Evolutionary conservation across 2,888 invertebrate species (phyloP), one percentile per base, ranked within the genome.

Genomic region (Seira musarum): DNA sequence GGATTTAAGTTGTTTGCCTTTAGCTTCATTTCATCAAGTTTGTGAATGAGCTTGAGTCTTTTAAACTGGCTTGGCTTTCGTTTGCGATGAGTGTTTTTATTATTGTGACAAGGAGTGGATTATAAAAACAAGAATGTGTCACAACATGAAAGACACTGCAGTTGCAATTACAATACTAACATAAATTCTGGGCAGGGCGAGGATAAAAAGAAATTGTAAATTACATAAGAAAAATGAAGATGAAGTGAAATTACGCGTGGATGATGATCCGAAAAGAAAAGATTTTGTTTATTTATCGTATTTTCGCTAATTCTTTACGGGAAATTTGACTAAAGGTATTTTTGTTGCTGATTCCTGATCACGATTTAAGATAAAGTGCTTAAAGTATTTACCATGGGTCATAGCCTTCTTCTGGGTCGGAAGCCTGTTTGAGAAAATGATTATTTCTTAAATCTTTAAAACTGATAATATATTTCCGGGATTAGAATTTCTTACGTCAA

Each of bases 371-470:
- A n/a, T n/a, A n/a, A n/a, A n/a, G n/a, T n/a, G n/a, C n/a, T n/a
- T n/a, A n/a, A n/a, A n/a, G n/a, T n/a, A 25, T 35, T 76, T 61
- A 64, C 75, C 80, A 80, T 13, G 65, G 46, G 61, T 80, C 80
- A 35, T 80, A 80, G 19, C 75, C 80, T 22, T 80, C 80, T 19
- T 71, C 60, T 60, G 74, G 70, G 65, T 80, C 75, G 22, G 66
- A n/a, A 21, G 71, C 70, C 80, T 80, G 46, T 5, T n/a, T 53
- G 46, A 67, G 63, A 49, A 79, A 40, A 40, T 40, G 13, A 40
- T 8, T 40, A 40, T 40, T 40, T 40, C 6, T 40, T 40, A 8
- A 8, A 40, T 40, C 40, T 40, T 8, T 40, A 40, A 40, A 40
- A 40, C 13, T 13, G 13, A 5, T 5, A 40, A 40, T 8, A 13